A percentile compares a stretch with the other conserved stretches of the same genome.
These are phyloP conservation scores for Chymomyza amoena DNA, from an alignment of 2,888 invertebrate species.

Conservation along the genomic window DNA sequence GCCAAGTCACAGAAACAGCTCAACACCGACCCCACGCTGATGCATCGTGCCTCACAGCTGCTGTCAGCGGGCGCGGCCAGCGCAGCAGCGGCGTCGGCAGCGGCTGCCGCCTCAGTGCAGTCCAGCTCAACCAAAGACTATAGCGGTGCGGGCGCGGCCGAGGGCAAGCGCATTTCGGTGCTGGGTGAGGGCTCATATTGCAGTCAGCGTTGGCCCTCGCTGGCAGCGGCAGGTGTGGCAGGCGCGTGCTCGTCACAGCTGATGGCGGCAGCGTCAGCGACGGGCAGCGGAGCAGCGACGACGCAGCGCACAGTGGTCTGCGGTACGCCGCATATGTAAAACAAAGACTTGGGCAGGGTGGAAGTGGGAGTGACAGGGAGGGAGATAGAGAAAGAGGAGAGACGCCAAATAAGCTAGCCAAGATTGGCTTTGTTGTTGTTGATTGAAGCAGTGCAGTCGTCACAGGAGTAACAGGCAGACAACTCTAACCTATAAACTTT, in stretches of 20 bases:
- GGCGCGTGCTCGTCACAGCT: conserved; percentile 71
- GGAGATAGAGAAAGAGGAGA: conserved; percentile 36
- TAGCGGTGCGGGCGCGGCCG: conserved; percentile 45
- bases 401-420: conserved; percentile 66
- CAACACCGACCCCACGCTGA: conserved; percentile 87
- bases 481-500: conserved; percentile 28
- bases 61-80: conserved; percentile 75
- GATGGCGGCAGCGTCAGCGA: conserved; percentile 65
- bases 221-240: conserved; percentile 72
- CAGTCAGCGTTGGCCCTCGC: conserved; percentile 78
- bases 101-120: conserved; percentile 27
- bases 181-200: conserved; percentile 79
- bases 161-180: conserved; percentile 78
- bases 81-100: conserved; percentile 49
- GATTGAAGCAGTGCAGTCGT: conserved; percentile 70
- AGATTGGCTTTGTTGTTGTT: conserved; percentile 15
- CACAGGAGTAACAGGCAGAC: conserved; percentile 56
- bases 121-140: conserved; percentile 68
- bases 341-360: conserved; percentile 36
- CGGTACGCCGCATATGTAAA: conserved; percentile 79
- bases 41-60: conserved; percentile 82
- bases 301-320: conserved; percentile 76
- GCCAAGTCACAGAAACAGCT: conserved; percentile 89
- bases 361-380: conserved; percentile 20
- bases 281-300: conserved; percentile 60